Evolutionary conservation across 2,113 vertebrate species (phyloP), one percentile per base, ranked within the genome.

Genomic region (Vicugna pacos): DNA sequence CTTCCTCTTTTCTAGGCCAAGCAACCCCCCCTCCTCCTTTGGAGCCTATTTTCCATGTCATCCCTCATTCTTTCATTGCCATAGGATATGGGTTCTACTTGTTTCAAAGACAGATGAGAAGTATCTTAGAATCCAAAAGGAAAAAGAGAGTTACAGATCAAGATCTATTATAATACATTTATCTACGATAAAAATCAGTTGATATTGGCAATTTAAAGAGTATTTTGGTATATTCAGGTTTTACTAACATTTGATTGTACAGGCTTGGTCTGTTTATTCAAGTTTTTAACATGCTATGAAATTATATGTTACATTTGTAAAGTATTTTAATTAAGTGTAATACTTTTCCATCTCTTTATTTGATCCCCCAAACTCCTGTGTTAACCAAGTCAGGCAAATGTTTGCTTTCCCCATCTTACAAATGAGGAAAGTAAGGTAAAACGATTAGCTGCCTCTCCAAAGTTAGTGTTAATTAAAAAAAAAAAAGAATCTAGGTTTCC

Each of bases 321-420:
- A 82, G 15, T 5, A 62, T 92, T 92, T 77, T 72, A 38, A 75
- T 65, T 90, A 89, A 85, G 5, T 83, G 28, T 91, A 65, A 77
- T 60, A 24, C 65, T 80, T 91, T 72, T 73, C 26, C 14, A 52
- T 30, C 54, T 76, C 80, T 84, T 92, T 65, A 82, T 65, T 72
- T 89, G 38, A 83, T n/a, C 30, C 20, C 67, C 75, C 50, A 86
- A 94, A 87, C 38, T 67, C 79, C n/a, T 64, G 6, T 30, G 60
- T 92, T 90, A 87, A 16, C 60, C 65, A 48, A 26, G 19, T n/a
- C 42, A 84, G 50, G 32, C 54, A 75, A 50, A 13, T 69, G 56
- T 89, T 95, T 73, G 77, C 35, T 80, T 83, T 97, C n/a, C 54
- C 58, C 54, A 75, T 62, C 58, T 94, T 80, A 91, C 20, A 84